Base-by-base conservation (phyloP, 2,797 vertebrate species). In the Bradypus variegatus region DNA sequence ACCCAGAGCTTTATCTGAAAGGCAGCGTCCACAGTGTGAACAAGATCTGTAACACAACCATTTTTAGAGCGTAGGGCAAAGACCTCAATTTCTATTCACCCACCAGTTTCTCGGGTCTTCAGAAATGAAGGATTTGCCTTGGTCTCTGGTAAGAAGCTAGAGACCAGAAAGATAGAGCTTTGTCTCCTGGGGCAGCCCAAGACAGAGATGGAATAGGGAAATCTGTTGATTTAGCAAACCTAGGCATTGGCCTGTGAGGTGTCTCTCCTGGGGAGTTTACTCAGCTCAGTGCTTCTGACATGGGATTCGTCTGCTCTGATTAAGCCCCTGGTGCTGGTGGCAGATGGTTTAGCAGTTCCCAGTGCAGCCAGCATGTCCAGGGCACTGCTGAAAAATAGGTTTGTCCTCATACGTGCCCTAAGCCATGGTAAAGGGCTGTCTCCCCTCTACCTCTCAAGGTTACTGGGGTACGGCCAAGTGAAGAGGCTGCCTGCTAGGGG, bases 281-380 rank as follows among this genome's bases (percentile, higher is more conserved):
- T 80, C 38, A 4, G 82, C 91, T 93, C 36, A 0, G 76, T 48
- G 48, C 76, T 64, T 77, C 78, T 14, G 19, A 31, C 33, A 13
- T 25, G 72, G 89, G 91, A 90, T 91, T 70, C 82, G 75, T 85
- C 88, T 72, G 77, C 89, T 94, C 89, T 50, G 84, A 86, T 38
- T 53, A 88, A 86, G 84, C 83, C 79, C 38, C 91, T 62, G 23
- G 64, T 6, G 11, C 14, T 33, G 86, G 77, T 4, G 77, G 79
- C 95, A 92, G 89, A 91, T 93, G 94, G 87, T 67, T 80, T 19
- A 75, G 94, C 64, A 27, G 15, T 23, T 91, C 82, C 78, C 79
- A 29, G 6, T 0, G 27, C 70, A 36, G 77, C n/a, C 0, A 2
- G 67, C 29, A 45, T 1, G 1, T 73, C 83, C 65, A 19, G 31